These are phyloP conservation scores for Margarornis squamiger DNA, from an alignment of 2,797 vertebrate genomes.

Conservation along the genomic window DNA sequence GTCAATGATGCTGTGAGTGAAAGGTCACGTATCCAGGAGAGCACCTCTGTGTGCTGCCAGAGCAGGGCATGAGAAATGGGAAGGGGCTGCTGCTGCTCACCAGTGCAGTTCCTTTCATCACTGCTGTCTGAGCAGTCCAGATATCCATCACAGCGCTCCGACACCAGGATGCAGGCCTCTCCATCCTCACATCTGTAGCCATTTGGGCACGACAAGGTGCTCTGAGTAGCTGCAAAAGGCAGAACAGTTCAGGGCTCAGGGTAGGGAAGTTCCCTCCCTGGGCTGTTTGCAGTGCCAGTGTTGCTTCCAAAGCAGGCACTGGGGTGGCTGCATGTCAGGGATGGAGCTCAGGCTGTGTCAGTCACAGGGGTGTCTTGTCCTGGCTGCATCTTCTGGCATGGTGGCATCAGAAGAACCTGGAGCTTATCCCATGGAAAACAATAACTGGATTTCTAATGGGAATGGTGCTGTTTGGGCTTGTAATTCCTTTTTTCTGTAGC, in stretches of 20 bases:
- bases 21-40: neutral
- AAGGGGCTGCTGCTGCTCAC: conserved; percentile 69
- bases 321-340: neutral
- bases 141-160: conserved; percentile 89
- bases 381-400: neutral
- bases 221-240: conserved; percentile 83
- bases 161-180: conserved; percentile 84
- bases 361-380: neutral
- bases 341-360: neutral
- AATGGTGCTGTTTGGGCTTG: neutral
- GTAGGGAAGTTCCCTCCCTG: neutral
- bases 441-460: neutral
- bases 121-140: conserved; percentile 94
- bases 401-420: neutral
- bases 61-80: neutral
- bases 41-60: neutral
- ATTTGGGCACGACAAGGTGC: conserved; percentile 82
- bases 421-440: neutral
- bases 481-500: neutral
- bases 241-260: neutral
- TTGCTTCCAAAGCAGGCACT: neutral
- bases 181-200: conserved; percentile 85
- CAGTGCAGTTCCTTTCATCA: conserved; percentile 88
- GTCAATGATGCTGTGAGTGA: neutral
- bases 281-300: neutral